Evolutionary conservation across 2,797 vertebrate species (phyloP).

Genomic region (Myripristis murdjan): DNA sequence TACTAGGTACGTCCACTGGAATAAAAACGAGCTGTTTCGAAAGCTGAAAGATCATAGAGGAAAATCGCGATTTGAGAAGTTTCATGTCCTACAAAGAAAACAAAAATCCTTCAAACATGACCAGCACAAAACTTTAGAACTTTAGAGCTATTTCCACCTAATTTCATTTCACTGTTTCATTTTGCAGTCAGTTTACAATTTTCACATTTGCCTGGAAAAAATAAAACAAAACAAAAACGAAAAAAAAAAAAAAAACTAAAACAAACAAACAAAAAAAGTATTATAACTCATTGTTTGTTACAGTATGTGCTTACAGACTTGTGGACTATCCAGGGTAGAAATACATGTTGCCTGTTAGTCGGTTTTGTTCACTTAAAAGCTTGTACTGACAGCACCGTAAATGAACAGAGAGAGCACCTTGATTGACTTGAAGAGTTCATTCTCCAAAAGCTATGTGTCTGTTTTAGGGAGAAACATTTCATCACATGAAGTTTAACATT

Average conservation of each 20-base stretch:
- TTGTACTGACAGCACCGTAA: slow-evolving; percentile 34
- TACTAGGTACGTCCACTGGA: slow-evolving; percentile 78
- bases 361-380: slow-evolving; percentile 37
- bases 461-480: too few species aligned
- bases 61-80: not conserved
- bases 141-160: not conserved
- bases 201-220: slow-evolving; percentile 18
- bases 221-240: slow-evolving; percentile 1
- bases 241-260: too few species aligned
- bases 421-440: not conserved
- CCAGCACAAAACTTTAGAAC: slow-evolving; percentile 3
- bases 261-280: slow-evolving; percentile 13
- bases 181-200: slow-evolving; percentile 37
- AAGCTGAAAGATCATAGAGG: slow-evolving; percentile 2
- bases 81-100: not conserved
- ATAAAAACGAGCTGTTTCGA: slow-evolving; percentile 56
- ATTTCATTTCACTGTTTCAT: slow-evolving; percentile 38
- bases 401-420: slow-evolving; percentile 37
- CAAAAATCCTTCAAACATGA: not conserved
- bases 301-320: slow-evolving; percentile 19
- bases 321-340: not conserved
- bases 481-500: slow-evolving; percentile 1
- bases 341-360: slow-evolving; percentile 11
- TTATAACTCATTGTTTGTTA: slow-evolving; percentile 7
- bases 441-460: too few species aligned